A percentile compares a stretch with the other conserved stretches of the same genome.
These are phyloP conservation scores for Drosophila mauritiana DNA, from an alignment of 1,140 invertebrate species.

Conservation along the genomic window DNA sequence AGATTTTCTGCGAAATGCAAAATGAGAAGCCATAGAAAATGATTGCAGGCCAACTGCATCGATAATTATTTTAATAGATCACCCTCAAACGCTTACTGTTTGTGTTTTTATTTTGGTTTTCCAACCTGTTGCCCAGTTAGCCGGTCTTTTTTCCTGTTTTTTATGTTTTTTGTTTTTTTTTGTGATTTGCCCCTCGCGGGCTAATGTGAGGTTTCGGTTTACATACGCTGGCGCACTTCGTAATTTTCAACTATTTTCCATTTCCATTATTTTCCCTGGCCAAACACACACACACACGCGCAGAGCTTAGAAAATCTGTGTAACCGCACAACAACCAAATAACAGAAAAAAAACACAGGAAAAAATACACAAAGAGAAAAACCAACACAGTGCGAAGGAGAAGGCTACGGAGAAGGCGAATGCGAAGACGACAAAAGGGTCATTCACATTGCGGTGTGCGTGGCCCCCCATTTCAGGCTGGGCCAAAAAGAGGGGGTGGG, in stretches of 20 bases:
- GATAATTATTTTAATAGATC: constrained; percentile 67
- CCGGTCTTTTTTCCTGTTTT: constrained; percentile 19
- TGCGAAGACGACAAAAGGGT: constrained; percentile 59
- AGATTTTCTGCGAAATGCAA: constrained; percentile 45
- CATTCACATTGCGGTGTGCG: constrained; percentile 67
- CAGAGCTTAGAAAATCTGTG: constrained; percentile 42
- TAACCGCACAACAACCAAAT: constrained; percentile 37
- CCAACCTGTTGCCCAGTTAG: constrained; percentile 39
- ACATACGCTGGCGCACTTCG: constrained; percentile 37
- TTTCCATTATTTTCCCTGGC: constrained; percentile 46
- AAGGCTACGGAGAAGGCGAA: constrained; percentile 34
- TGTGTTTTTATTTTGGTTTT: constrained; percentile 1
- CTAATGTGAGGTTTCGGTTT: constrained; percentile 52
- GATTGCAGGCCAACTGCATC: constrained; percentile 49
- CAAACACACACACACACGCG: constrained; percentile 40
- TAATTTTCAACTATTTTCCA: constrained; percentile 40
- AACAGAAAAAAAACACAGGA: constrained; percentile 7
- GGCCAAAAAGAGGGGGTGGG: constrained; percentile 20
- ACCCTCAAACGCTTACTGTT: constrained; percentile 20
- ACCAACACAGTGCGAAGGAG: constrained; percentile 39
- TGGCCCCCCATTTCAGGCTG: constrained; percentile 24
- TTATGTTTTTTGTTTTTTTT: neutral
- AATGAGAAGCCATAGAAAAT: constrained; percentile 62
- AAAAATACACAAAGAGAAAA: constrained; percentile 26
- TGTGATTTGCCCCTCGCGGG: neutral